Base-by-base conservation (phyloP, 1,140 invertebrate species). In the Myzus persicae region DNA sequence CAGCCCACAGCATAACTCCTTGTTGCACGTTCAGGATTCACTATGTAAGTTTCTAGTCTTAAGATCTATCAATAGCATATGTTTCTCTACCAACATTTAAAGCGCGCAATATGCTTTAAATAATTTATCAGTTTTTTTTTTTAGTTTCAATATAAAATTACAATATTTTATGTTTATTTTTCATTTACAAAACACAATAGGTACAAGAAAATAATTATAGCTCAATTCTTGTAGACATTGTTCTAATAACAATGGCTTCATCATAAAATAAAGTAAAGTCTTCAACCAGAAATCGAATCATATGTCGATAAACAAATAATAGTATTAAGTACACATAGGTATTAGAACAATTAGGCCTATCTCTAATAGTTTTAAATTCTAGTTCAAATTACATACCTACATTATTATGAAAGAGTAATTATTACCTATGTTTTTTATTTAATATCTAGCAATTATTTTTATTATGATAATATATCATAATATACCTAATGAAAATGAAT, bases 41-140 rank as follows among this genome's bases (percentile, higher is more conserved):
- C 20, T 38, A 31, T 48, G 44, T 20, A n/a, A 85, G 81, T 48
- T 93, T 93, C 36, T 93, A 48, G 9, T 51, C 81, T 93, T 93
- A 85, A 93, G 82, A 5, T 84, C 8, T 85, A 93, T 85, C 91
- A 93, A 93, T 51, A 81, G 85, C 91, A 93, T 81, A 51, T 85
- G 91, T 85, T 82, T 84, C 85, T 93, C 44, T 84, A 85, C 91
- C 91, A 85, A 54, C 36, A 85, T 84, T 92, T 84, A 51, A 54
- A 84, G 4, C 26, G 44, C n/a, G 20, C 40, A 5, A 26, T 89
- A n/a, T 54, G 18, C 3, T 67, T 90, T 9, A 26, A 90, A 59
- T 90, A 42, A 31, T 42, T 90, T 40, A 59, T 90, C 20, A 48
- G 18, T 90, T 54, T 89, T 89, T 36, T 89, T 89, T 89, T 89